Percentiles rank a stretch among this genome's conserved stretches.
Conservation (phyloP, 1,140 invertebrate genomes). For the Drosophila subobscura region DNA sequence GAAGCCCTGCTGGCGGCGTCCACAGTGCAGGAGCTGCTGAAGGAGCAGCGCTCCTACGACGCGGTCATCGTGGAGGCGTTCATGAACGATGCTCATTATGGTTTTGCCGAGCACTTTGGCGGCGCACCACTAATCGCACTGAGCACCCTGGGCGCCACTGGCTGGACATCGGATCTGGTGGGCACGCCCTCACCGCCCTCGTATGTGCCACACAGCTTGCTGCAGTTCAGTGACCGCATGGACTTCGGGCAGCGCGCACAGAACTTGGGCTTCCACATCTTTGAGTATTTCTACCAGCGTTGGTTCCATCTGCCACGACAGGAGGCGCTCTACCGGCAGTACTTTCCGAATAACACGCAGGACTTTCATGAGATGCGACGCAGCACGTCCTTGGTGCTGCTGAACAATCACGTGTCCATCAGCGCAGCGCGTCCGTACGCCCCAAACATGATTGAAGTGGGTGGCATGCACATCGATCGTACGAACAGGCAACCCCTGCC, state of each 20-base stretch:
- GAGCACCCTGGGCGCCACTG: slow-evolving; percentile 64
- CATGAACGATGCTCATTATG: slow-evolving; percentile 69
- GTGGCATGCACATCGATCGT: slow-evolving; percentile 85
- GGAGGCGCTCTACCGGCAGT: slow-evolving; percentile 76
- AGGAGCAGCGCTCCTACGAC: slow-evolving; percentile 66
- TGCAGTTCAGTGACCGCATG: slow-evolving; percentile 81
- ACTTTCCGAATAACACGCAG: slow-evolving; percentile 69
- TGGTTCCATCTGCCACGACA: slow-evolving; percentile 67
- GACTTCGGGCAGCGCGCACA: slow-evolving; percentile 79
- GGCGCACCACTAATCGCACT: slow-evolving; percentile 66
- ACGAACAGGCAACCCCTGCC: slow-evolving; percentile 75
- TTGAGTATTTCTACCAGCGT: slow-evolving; percentile 35
- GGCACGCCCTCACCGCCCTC: slow-evolving; percentile 81
- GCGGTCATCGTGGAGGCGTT: slow-evolving; percentile 73
- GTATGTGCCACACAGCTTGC: slow-evolving; percentile 77
- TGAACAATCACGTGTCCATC: slow-evolving; percentile 85
- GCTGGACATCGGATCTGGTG: slow-evolving; percentile 72
- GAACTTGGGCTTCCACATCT: slow-evolving; percentile 72
- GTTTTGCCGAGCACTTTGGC: slow-evolving; percentile 69
- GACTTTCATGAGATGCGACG: slow-evolving; percentile 69
- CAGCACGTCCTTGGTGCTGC: slow-evolving; percentile 84
- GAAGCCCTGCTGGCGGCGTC: slow-evolving; percentile 43
- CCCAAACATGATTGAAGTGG: slow-evolving; percentile 86
- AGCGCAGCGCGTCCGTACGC: slow-evolving; percentile 84
- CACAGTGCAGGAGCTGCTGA: slow-evolving; percentile 47